phyloP scores from a whole-genome alignment of 2,797 vertebrate genomes.

The Anabas testudineus region DNA sequence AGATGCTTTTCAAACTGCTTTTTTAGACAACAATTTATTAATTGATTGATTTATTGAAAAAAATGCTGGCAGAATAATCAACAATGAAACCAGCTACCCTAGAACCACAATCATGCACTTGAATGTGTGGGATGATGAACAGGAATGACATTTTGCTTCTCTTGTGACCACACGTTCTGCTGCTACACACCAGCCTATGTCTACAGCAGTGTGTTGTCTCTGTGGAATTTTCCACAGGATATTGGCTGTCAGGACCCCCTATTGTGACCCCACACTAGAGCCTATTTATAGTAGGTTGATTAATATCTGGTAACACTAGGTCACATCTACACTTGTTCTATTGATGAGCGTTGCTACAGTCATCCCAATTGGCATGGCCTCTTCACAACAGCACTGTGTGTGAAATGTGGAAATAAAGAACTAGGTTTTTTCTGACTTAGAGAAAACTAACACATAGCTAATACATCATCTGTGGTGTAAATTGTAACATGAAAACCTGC shows the following conservation, averaged over 20 bases:
- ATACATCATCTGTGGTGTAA: slow-evolving; percentile 39
- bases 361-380: slow-evolving; percentile 76
- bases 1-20: not conserved
- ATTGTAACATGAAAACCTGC: slow-evolving; percentile 44
- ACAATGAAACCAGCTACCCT: not conserved
- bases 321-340: slow-evolving; percentile 87
- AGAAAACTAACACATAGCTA: slow-evolving; percentile 9
- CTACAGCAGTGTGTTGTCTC: slow-evolving; percentile 62
- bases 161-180: slow-evolving; percentile 22
- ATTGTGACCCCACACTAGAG: slow-evolving; percentile 77
- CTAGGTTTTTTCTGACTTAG: slow-evolving; percentile 7
- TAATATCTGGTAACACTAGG: slow-evolving; percentile 87
- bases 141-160: slow-evolving; percentile 41
- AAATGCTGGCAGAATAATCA: not conserved
- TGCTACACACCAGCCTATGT: slow-evolving; percentile 59
- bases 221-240: slow-evolving; percentile 87
- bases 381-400: slow-evolving; percentile 74
- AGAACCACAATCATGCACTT: slow-evolving; percentile 1
- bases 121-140: no score
- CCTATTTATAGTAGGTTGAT: slow-evolving; percentile 87
- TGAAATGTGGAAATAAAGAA: slow-evolving; percentile 42
- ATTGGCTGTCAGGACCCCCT: slow-evolving; percentile 84
- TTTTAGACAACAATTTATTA: not conserved
- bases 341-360: slow-evolving; percentile 85
- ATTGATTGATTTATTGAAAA: not conserved